These are phyloP conservation scores for Trichogramma pretiosum DNA, from an alignment of 1,140 invertebrate species.

Conservation along the genomic window DNA sequence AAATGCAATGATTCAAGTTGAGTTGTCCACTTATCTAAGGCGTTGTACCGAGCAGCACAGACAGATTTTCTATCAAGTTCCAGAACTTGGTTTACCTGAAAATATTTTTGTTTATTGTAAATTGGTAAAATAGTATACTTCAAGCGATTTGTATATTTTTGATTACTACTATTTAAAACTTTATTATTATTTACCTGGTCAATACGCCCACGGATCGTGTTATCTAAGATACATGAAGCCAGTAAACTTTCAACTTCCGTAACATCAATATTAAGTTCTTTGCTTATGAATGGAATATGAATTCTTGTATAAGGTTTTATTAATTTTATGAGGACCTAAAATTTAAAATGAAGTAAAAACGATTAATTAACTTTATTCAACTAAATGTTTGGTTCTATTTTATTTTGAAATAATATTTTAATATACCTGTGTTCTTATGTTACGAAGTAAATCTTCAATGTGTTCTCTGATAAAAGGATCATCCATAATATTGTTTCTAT, in stretches of 20 bases:
- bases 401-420: conserved; percentile 4
- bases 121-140: too few species aligned
- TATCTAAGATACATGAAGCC: conserved; percentile 98
- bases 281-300: conserved; percentile 96
- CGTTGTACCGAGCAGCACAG: conserved; percentile 79
- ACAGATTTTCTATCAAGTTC: conserved; percentile 76
- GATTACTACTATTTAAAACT: too few species aligned
- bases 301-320: conserved; percentile 98
- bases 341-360: conserved; percentile 3
- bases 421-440: conserved; percentile 91
- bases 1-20: conserved; percentile 82
- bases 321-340: conserved; percentile 85
- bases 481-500: conserved; percentile 96
- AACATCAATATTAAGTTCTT: conserved; percentile 93
- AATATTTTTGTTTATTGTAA: too few species aligned
- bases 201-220: conserved; percentile 92
- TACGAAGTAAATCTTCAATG: conserved; percentile 94
- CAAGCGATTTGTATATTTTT: too few species aligned
- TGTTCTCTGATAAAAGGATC: conserved; percentile 99
- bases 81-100: conserved; percentile 79
- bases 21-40: conserved; percentile 92
- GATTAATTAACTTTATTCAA: not conserved
- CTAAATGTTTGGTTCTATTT: not conserved
- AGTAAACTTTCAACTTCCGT: conserved; percentile 93
- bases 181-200: conserved; percentile 60